Base-by-base conservation (phyloP, 2,888 invertebrate genomes). In the Paralinhomoeus sp. region DNA sequence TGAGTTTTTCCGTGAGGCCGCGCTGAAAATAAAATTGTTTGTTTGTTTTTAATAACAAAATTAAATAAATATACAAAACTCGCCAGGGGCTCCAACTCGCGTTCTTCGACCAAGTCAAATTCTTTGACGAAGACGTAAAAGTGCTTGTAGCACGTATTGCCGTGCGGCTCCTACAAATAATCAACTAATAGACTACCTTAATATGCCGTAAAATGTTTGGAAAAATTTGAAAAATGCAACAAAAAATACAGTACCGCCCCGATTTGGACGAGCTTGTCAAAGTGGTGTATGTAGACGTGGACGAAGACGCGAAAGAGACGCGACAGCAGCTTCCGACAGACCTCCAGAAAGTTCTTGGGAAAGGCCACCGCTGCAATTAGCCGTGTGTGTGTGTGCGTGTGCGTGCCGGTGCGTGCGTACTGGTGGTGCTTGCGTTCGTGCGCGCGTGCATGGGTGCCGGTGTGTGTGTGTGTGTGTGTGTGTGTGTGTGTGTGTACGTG, bases 281-380 rank as follows among this genome's bases (percentile, higher is more conserved):
- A 87, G 64, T 85, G 85, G 66, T 85, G 84, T 50, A 85, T 85
- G 61, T 85, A 85, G 37, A 84, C 82, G 64, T 85, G 84, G 1
- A 85, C 84, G 64, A 85, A 85, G 3, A 85, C 82, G 52, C 84
- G 70, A 65, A 82, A 84, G 37, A 85, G 67, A 41, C 84, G 71
- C 0, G 83, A 82, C 53, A 85, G 64, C 50, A 85, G 83, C 67
- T 85, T 85, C 55, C 80, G 76, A 59, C 81, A 80, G 17, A 77
- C 69, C 24, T 72, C 72, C 24, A 72, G 61, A 65, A 83, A 85
- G 42, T 77, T 76, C 62, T 77, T 80, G 3, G 84, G 84, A 66
- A 85, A 85, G 33, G 83, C 80, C 49, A 79, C 72, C 67, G 79
- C 82, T 76, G 64, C 39, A 64, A 64, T 45, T 38, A 49, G 46